These are phyloP conservation scores for Acrocephalus kingi DNA, from an alignment of 2,113 vertebrate species.

Conservation along the genomic window DNA sequence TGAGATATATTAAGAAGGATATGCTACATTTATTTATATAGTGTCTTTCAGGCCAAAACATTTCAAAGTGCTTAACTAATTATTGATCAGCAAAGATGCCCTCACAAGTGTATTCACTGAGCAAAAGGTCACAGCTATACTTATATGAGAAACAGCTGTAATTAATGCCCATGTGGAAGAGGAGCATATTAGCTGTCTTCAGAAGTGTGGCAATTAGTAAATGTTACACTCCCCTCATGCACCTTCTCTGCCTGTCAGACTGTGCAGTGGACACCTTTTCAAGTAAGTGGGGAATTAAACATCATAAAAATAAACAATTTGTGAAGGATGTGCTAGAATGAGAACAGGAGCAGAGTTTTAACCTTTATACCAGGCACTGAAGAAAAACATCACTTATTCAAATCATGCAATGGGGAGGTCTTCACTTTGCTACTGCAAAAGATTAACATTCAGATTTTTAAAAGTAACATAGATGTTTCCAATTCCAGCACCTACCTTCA, in stretches of 20 bases:
- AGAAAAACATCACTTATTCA: not conserved
- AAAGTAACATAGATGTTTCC: not conserved
- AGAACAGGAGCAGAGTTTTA: not conserved
- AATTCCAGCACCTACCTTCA: not conserved
- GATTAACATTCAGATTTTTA: not conserved
- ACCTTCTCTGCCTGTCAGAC: not conserved
- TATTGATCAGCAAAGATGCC: not conserved
- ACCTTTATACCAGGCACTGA: not conserved
- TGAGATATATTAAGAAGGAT: not conserved
- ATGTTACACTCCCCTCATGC: not conserved
- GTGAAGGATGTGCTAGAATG: not conserved
- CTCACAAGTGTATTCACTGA: not conserved
- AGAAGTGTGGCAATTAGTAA: not conserved
- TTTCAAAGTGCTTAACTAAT: constrained; percentile 26
- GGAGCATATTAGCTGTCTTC: not conserved
- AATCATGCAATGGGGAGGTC: not conserved
- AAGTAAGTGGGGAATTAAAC: not conserved
- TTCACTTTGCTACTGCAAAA: not conserved
- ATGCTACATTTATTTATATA: not conserved
- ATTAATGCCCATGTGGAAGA: not conserved
- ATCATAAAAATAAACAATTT: not conserved
- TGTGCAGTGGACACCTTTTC: not conserved
- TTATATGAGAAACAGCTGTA: not conserved
- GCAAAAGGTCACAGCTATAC: not conserved
- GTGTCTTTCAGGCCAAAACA: constrained; percentile 1